phyloP scores from a whole-genome alignment of 2,113 vertebrate species.

The Nesoenas mayeri region DNA sequence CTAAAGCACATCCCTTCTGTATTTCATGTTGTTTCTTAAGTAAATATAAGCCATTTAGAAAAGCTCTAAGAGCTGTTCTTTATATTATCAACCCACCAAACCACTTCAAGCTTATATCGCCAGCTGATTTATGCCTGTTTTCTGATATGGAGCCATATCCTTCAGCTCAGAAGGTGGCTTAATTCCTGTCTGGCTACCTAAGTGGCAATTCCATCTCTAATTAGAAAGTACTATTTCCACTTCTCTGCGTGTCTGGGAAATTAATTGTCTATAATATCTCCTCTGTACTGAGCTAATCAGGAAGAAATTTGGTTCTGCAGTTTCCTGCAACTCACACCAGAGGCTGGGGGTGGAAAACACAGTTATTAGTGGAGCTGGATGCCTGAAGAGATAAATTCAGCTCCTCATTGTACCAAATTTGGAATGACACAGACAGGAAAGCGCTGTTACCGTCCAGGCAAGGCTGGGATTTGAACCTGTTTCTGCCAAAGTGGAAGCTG shows the following conservation, averaged over 20 bases:
- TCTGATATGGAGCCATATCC: neutral
- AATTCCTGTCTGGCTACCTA: neutral
- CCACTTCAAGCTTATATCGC: neutral
- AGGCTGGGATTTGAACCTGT: neutral
- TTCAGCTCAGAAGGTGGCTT: neutral
- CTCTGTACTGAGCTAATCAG: neutral
- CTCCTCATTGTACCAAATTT: neutral
- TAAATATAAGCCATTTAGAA: neutral
- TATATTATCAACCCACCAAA: neutral
- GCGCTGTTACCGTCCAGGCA: neutral
- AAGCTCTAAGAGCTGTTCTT: neutral
- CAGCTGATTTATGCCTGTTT: neutral
- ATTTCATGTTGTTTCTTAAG: neutral
- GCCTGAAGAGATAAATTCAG: neutral
- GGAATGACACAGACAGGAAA: constrained; percentile 27
- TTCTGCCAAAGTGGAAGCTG: neutral
- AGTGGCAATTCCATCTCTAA: constrained; percentile 25
- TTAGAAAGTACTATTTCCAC: constrained; percentile 3
- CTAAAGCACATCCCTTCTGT: neutral
- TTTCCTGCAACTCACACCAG: neutral
- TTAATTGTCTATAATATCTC: neutral
- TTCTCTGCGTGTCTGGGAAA: neutral
- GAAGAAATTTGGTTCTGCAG: neutral
- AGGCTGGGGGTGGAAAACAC: neutral
- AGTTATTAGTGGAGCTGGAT: neutral